Evolutionary conservation across 2,113 vertebrate species (phyloP).

Genomic region (Sitta europaea): DNA sequence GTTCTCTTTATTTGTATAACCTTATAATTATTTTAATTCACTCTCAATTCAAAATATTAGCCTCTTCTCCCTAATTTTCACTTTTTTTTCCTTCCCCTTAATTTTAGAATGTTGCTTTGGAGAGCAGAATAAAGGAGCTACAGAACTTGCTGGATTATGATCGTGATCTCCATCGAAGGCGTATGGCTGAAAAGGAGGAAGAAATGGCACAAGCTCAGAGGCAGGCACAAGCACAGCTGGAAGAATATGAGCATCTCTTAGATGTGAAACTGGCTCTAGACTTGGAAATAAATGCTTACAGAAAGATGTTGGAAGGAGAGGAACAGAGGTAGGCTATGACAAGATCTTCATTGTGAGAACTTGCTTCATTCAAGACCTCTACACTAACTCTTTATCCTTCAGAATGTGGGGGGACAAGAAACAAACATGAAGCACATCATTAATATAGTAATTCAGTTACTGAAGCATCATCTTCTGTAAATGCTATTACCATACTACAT

Average conservation of each 20-base stretch:
- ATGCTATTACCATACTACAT: neutral
- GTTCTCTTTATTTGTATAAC: constrained; percentile 49
- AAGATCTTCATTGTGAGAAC: neutral
- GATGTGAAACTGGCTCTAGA: constrained; percentile 85
- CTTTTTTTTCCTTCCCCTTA: neutral
- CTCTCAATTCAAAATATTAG: neutral
- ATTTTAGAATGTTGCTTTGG: constrained; percentile 73
- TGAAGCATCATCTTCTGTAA: neutral
- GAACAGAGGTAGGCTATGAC: constrained; percentile 76
- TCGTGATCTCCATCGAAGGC: constrained; percentile 60
- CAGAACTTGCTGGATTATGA: constrained; percentile 74
- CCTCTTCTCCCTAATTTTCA: neutral
- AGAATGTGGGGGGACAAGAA: neutral
- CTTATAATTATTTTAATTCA: neutral
- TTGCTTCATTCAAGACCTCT: neutral
- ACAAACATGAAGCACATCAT: neutral
- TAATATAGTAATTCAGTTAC: neutral
- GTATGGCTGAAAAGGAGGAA: constrained; percentile 75
- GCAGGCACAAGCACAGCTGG: constrained; percentile 75
- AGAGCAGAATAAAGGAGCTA: constrained; percentile 69
- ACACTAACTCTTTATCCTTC: neutral
- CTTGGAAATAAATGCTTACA: constrained; percentile 84
- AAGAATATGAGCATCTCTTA: constrained; percentile 81
- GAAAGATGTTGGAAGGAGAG: constrained; percentile 87
- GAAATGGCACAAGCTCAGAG: constrained; percentile 70